Percentiles rank a stretch among this genome's conserved stretches.
These are phyloP conservation scores for Harpagifer antarcticus DNA, from an alignment of 2,797 vertebrate species.

Conservation along the genomic window DNA sequence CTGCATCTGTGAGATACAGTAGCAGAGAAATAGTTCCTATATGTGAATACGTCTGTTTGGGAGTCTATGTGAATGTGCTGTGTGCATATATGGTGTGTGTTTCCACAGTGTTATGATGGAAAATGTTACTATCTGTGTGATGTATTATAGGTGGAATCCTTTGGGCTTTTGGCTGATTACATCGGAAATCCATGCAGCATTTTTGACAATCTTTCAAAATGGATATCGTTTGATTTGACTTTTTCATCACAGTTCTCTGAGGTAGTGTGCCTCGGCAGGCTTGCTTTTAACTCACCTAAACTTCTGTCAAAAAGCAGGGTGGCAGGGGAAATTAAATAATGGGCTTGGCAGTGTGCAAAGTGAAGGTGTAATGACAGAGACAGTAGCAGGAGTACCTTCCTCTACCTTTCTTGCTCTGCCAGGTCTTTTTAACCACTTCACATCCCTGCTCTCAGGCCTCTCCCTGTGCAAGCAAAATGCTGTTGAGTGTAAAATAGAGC, in stretches of 20 bases:
- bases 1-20: constrained; percentile 65
- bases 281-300: constrained; percentile 73
- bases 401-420: constrained; percentile 59
- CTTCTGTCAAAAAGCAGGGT: constrained; percentile 58
- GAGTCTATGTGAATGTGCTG: neutral
- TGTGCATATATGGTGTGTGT: constrained; percentile 10
- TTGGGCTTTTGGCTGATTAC: constrained; percentile 45
- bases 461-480: constrained; percentile 49
- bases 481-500: constrained; percentile 44
- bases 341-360: constrained; percentile 53
- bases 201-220: constrained; percentile 58
- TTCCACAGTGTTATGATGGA: constrained; percentile 9
- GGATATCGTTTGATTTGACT: constrained; percentile 59
- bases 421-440: constrained; percentile 74
- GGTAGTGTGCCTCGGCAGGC: constrained; percentile 44
- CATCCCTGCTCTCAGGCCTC: constrained; percentile 42
- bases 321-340: constrained; percentile 72
- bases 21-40: constrained; percentile 56
- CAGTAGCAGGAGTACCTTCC: constrained; percentile 45
- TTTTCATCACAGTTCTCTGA: constrained; percentile 54
- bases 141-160: constrained; percentile 48
- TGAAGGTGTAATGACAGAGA: constrained; percentile 67
- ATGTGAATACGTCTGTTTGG: constrained; percentile 33
- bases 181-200: constrained; percentile 45
- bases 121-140: constrained; percentile 50